Conservation (phyloP, 2,797 vertebrate species). For the Rhadinocentrus ornatus region DNA sequence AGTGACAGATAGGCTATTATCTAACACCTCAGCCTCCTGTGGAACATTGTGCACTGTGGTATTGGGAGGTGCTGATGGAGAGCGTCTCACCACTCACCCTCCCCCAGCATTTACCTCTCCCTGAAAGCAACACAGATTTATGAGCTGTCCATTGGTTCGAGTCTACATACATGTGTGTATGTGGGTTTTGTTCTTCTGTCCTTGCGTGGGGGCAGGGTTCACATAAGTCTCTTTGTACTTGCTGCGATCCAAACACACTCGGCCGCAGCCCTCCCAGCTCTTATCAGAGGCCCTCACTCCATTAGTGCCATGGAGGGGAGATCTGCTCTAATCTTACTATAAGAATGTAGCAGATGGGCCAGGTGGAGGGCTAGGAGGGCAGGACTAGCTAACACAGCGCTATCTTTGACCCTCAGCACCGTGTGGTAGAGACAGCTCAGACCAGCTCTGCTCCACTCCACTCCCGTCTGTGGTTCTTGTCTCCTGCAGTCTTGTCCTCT, state of each 20-base stretch:
- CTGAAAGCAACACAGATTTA: slow-evolving; percentile 74
- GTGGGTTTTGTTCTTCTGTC: slow-evolving; percentile 64
- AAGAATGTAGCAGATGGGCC: slow-evolving; percentile 83
- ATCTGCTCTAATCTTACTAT: slow-evolving; percentile 81
- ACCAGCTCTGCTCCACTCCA: slow-evolving; percentile 73
- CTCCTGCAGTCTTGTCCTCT: slow-evolving; percentile 63
- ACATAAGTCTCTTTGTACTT: slow-evolving; percentile 76
- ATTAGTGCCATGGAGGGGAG: slow-evolving; percentile 86
- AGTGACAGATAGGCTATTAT: slow-evolving; percentile 73
- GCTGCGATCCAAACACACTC: slow-evolving; percentile 68
- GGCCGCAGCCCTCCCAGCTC: slow-evolving; percentile 66
- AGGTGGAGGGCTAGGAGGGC: slow-evolving; percentile 78
- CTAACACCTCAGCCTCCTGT: slow-evolving; percentile 69
- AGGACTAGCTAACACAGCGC: slow-evolving; percentile 62
- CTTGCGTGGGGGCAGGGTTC: slow-evolving; percentile 73
- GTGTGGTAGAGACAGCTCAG: slow-evolving; percentile 79
- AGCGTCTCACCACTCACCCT: slow-evolving; percentile 69
- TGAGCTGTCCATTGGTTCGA: slow-evolving; percentile 66
- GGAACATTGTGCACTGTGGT: slow-evolving; percentile 64
- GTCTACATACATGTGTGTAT: slow-evolving; percentile 30
- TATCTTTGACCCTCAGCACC: slow-evolving; percentile 78
- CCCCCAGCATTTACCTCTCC: slow-evolving; percentile 64
- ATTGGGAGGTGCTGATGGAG: slow-evolving; percentile 76
- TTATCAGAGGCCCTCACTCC: slow-evolving; percentile 84
- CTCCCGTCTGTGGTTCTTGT: slow-evolving; percentile 66